Conservation (phyloP, 2,113 vertebrate species). For the chimpanzee (Pan troglodytes) region NHGRI_mPanTro3-v2.1_pri NC_072412.2:66398501-66399000, state of each 20-base stretch:
- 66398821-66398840: neutral
- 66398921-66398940: neutral
- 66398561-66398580: conserved; percentile 38
- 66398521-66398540: conserved; percentile 36
- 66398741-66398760: neutral
- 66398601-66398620: conserved; percentile 36
- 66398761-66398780: neutral
- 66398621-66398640: conserved; percentile 48
- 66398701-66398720: neutral
- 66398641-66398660: neutral
- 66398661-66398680: neutral
- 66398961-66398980: neutral
- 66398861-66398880: neutral
- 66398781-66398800: neutral
- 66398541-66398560: neutral
- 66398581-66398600: neutral
- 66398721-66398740: neutral
- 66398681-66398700: neutral
- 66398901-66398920: neutral
- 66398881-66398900: neutral
- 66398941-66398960: neutral
- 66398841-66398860: neutral
- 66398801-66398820: neutral
- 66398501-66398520: conserved; percentile 51
- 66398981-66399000: neutral